Conservation (phyloP, 2,888 invertebrate species). For the Lamellibrachia columna region DNA sequence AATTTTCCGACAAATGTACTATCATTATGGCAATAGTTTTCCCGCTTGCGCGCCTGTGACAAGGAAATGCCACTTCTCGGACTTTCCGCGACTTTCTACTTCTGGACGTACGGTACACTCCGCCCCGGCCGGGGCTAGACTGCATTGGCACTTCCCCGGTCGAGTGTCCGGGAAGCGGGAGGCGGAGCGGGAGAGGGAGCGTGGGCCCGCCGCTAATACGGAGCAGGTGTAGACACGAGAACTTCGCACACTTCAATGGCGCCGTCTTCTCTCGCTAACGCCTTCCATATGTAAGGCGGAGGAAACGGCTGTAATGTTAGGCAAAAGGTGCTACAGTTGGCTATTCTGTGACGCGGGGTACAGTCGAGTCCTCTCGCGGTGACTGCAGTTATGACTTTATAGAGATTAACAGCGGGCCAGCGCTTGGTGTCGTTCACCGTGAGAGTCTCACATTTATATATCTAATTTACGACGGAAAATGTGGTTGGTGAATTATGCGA, state of each 20-base stretch:
- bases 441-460: not conserved
- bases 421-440: not conserved
- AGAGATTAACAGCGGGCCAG: not conserved
- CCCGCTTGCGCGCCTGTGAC: too few relatives aligned
- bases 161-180: not conserved
- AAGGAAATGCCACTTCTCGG: too few relatives aligned
- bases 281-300: not conserved
- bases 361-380: not conserved
- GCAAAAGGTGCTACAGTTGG: not conserved
- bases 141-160: constrained; percentile 29
- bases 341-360: constrained; percentile 32
- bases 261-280: not conserved
- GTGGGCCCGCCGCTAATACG: constrained; percentile 28
- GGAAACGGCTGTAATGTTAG: not conserved
- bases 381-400: not conserved
- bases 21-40: too few relatives aligned
- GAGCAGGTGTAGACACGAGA: constrained; percentile 32
- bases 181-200: too few relatives aligned
- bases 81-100: constrained; percentile 34
- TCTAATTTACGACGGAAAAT: too few relatives aligned
- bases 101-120: constrained; percentile 43
- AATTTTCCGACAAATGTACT: too few relatives aligned
- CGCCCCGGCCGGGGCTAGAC: constrained; percentile 33
- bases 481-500: too few relatives aligned
- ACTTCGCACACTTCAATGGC: not conserved